Conservation (phyloP, 2,888 invertebrate genomes). For the Melinaea menophilus region DNA sequence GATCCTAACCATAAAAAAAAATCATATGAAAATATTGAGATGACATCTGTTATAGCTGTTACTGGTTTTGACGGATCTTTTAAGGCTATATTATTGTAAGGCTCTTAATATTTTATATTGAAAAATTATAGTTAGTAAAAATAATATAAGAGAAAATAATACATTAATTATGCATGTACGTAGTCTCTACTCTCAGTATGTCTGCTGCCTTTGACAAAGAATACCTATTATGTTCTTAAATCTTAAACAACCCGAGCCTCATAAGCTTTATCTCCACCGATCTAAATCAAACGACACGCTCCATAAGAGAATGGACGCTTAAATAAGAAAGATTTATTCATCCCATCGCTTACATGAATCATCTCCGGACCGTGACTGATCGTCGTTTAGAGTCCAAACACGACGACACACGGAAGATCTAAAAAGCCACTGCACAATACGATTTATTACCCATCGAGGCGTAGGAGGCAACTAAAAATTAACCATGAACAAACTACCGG, state of each 20-base stretch:
- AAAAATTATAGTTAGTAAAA: too few relatives aligned
- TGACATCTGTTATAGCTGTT: too few relatives aligned
- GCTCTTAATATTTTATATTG: too few relatives aligned
- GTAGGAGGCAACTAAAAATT: constrained; percentile 73
- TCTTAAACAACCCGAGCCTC: constrained; percentile 24
- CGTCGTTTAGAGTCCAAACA: constrained; percentile 51
- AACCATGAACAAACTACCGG: constrained; percentile 64
- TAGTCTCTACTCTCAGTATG: too few relatives aligned
- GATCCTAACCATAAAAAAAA: too few relatives aligned
- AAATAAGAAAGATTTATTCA: constrained; percentile 42
- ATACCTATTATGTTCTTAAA: constrained; percentile 18
- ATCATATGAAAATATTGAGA: too few relatives aligned
- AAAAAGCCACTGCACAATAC: constrained; percentile 44
- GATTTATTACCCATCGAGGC: constrained; percentile 62
- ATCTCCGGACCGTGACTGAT: constrained; percentile 56
- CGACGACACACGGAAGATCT: constrained; percentile 47
- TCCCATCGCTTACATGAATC: constrained; percentile 40
- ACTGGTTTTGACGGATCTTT: too few relatives aligned
- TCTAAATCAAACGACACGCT: constrained; percentile 40
- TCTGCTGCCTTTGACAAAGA: constrained; percentile 11
- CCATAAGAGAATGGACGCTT: constrained; percentile 36
- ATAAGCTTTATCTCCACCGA: constrained; percentile 32
- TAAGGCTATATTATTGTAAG: too few relatives aligned
- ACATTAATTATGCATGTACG: too few relatives aligned
- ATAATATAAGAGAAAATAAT: too few relatives aligned